Base-by-base conservation (phyloP, 2,888 invertebrate species). In the Cyrtodaria siliqua region DNA sequence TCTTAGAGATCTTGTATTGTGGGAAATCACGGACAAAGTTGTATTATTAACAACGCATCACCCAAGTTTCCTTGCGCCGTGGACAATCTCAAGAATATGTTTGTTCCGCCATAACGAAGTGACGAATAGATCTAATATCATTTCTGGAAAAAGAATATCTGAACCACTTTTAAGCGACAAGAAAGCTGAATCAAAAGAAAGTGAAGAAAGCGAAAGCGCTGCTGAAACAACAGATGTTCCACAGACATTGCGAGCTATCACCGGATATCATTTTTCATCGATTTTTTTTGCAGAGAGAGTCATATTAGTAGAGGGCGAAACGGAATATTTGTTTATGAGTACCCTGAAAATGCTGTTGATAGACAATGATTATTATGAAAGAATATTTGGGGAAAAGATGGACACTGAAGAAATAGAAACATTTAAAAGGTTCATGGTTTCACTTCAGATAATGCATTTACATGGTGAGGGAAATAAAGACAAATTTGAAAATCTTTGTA, bases 1-100 rank as follows among this genome's bases (percentile, higher is more conserved):
- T 3, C 38, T 63, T 2, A 53, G 63, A 49, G 60, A 61, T 53
- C 14, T 63, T 26, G n/a, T 53, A 4, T 27, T 63, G 14, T 33
- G 18, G 9, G 20, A 20, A n/a, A 55, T 40, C 24, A 24, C 8
- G 2, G 6, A 63, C 26, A 63, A 63, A 42, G 26, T 38, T 8
- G 27, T 63, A 18, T 8, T 63, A 1, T 12, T 63, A 2, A 42
- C 3, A 14, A 42, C 20, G 14, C 63, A 63, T 27, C 23, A n/a
- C 4, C 44, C 26, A 2, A 27, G 40, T 2, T 63, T 63, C 0
- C 53, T 63, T 14, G 27, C 26, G 2, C 24, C 53, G 4, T 42
- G 27, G 27, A 27, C 38, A 3, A 20, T 63, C 2, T 24, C 29
- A 16, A 18, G 16, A 3, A 53, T 42, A 3, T 63, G 52, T 42